Evolutionary conservation across 2,797 vertebrate species (phyloP), one percentile per base, ranked within the genome.

Genomic region (Coracias cyanogaster): DNA sequence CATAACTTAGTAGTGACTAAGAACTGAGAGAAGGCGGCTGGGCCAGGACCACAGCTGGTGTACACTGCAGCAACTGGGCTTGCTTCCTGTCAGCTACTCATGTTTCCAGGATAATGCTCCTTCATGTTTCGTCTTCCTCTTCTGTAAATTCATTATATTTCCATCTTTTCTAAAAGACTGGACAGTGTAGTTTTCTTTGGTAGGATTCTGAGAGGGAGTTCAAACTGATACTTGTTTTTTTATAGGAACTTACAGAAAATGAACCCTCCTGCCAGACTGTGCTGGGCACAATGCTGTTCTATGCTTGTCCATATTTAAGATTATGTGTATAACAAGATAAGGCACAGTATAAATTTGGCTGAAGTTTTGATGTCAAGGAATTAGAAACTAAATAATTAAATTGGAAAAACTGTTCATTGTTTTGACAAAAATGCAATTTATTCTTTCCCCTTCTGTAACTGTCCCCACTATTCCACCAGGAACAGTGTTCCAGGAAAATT

Each of bases 1-100:
- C n/a, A 15, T 71, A 55, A 45, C 22, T 67, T 33, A 15, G 18
- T 29, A 60, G 31, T 76, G 60, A 15, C 58, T 51, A 26, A 31
- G 33, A 21, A 11, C 43, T 22, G 49, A 61, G 61, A 57, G 43
- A 35, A 70, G 45, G 20, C 6, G n/a, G 9, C 37, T 57, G 58
- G 12, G 4, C 58, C 16, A 19, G 52, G 51, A 57, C 37, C 3
- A 4, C 0, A 1, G 18, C 13, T 45, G 25, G 3, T 0, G 0
- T 74, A 39, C 29, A 54, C 58, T 76, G 35, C 26, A 61, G 29
- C 49, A 51, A 0, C 31, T 73, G 55, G 20, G 6, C 6, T 78
- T 70, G 25, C 81, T 70, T 79, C 39, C 24, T 65, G 3, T 51
- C 25, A 33, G 39, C 24, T 82, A 4, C 28, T 55, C 24, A 1